Evolutionary conservation across 2,888 invertebrate genomes (phyloP).

Genomic region (Ernsta delagoae): DNA sequence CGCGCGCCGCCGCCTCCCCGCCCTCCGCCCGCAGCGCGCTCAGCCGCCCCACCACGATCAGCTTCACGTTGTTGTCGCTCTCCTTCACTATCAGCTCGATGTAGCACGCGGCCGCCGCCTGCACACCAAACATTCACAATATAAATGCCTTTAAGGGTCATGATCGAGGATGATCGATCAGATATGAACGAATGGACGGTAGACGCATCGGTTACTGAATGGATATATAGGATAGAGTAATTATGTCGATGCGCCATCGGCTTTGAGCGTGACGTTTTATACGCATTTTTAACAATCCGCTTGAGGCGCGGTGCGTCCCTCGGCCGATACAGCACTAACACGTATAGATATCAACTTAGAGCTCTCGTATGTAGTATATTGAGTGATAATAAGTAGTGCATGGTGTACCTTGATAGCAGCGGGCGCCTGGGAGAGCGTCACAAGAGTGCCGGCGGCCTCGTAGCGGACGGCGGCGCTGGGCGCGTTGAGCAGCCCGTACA

Average conservation of each 20-base stretch:
- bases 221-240: too few species aligned
- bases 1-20: constrained; percentile 91
- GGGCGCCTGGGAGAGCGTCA: constrained; percentile 98
- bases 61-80: constrained; percentile 99
- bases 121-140: not conserved
- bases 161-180: too few species aligned
- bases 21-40: constrained; percentile 94
- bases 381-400: not conserved
- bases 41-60: constrained; percentile 97
- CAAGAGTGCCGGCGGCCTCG: constrained; percentile 99
- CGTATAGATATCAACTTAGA: too few species aligned
- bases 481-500: constrained; percentile 98
- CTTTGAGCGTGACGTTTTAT: too few species aligned
- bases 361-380: too few species aligned
- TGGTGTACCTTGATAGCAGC: constrained; percentile 97
- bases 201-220: too few species aligned
- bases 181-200: too few species aligned
- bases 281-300: too few species aligned
- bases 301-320: too few species aligned
- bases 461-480: constrained; percentile 98
- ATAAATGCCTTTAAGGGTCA: too few species aligned
- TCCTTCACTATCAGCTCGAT: constrained; percentile 99
- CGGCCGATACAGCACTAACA: too few species aligned
- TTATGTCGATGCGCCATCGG: too few species aligned
- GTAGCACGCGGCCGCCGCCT: constrained; percentile 98